Evolutionary conservation across 2,113 vertebrate species (phyloP).

Genomic region (Sterna hirundo): DNA sequence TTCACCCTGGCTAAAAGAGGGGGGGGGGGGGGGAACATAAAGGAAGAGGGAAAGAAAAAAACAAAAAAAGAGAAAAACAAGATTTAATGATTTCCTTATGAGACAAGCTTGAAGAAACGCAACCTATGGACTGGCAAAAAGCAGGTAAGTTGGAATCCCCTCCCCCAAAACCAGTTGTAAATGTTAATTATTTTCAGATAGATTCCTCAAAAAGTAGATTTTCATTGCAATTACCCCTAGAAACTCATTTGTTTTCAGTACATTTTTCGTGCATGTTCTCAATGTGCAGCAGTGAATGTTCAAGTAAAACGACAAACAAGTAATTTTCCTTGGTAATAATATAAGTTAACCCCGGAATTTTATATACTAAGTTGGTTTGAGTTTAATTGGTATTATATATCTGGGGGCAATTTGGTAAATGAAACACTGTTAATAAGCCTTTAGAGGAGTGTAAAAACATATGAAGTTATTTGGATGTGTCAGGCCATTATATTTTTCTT

Average conservation of each 20-base stretch:
- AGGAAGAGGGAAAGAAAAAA: neutral
- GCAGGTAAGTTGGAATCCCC: conserved; percentile 85
- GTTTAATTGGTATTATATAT: neutral
- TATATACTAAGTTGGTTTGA: neutral
- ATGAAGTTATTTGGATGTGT: neutral
- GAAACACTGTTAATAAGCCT: neutral
- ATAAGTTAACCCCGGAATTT: neutral
- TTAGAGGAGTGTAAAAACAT: neutral
- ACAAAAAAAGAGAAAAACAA: conserved; percentile 44
- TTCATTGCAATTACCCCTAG: neutral
- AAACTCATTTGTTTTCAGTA: neutral
- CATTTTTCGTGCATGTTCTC: neutral
- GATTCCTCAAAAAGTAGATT: neutral
- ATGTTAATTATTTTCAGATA: conserved; percentile 14
- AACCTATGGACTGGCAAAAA: conserved; percentile 73
- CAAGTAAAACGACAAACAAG: neutral
- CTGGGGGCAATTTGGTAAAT: neutral
- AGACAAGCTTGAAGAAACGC: conserved; percentile 72
- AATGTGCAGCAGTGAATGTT: neutral
- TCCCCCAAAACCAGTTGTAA: neutral
- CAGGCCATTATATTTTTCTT: neutral
- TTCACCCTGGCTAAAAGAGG: conserved; percentile 57
- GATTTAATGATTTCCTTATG: conserved; percentile 86
- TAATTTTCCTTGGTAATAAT: neutral
- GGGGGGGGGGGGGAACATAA: too few relatives aligned